A percentile compares a stretch with the other conserved stretches of the same genome.
Evolutionary conservation across 1,140 invertebrate genomes (phyloP).

Genomic region (Nautilus pompilius): DNA sequence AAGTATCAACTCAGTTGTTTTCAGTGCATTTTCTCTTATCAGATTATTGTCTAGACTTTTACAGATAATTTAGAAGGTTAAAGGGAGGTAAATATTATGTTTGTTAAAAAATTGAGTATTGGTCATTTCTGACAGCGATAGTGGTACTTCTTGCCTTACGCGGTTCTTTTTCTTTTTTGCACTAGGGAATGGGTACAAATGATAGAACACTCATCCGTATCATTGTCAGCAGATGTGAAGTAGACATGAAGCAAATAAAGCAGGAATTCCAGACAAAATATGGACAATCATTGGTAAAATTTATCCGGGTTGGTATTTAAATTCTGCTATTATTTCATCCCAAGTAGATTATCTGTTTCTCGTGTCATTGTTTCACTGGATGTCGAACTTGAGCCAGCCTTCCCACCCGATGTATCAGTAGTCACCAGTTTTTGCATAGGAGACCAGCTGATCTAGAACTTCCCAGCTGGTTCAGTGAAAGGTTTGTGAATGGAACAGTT

Average conservation of each 20-base stretch:
- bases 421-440: neutral
- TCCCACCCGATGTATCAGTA: neutral
- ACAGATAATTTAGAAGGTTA: too few relatives aligned
- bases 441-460: neutral
- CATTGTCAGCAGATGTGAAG: constrained; percentile 56
- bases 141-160: too few relatives aligned
- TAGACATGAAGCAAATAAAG: constrained; percentile 61
- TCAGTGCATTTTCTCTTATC: too few relatives aligned
- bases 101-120: too few relatives aligned
- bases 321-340: neutral
- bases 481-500: too few relatives aligned
- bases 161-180: neutral
- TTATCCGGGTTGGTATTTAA: constrained; percentile 40
- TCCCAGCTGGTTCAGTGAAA: neutral
- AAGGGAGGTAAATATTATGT: too few relatives aligned
- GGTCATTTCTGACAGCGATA: too few relatives aligned
- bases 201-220: constrained; percentile 54
- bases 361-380: neutral
- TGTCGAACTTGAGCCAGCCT: neutral
- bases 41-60: too few relatives aligned
- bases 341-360: neutral
- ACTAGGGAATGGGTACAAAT: constrained; percentile 54
- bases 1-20: too few relatives aligned
- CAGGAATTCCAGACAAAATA: constrained; percentile 54
- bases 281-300: constrained; percentile 40